Base-by-base conservation (phyloP, 2,888 invertebrate species). In the Drosophila nr. fundita region DNA sequence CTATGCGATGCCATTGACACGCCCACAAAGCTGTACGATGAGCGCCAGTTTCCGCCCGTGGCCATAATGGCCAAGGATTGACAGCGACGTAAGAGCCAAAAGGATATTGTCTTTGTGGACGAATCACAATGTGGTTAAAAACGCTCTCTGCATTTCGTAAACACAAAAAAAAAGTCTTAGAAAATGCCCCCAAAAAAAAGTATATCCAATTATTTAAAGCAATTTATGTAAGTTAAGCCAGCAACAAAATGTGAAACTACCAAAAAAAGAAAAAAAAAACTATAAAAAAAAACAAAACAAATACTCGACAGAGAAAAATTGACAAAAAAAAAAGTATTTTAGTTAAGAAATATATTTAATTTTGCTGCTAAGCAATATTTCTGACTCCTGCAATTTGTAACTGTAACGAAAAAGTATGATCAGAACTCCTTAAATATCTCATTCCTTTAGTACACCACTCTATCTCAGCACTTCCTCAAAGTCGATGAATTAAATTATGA, bases 31-130 rank as follows among this genome's bases (percentile, higher is more conserved):
- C 86, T 93, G 27, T 93, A 92, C 70, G 93, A 93, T 72, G 93
- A 93, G 57, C 84, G 87, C 27, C 93, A 93, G 76, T 93, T 93
- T 80, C 93, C 93, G 61, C 93, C 93, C 21, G 93, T 93, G 27
- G 91, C 92, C 36, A 83, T 92, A 58, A 88, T 92, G 7, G 91
- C 92, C 32, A 91, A 87, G 75, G 91, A 92, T 83, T 92, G 92
- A 92, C 92, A 61, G 48, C 80, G 71, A 48, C 77, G 87, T n/a
- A 65, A 62, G 1, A 48, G 61, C 54, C 29, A 49, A 45, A 60
- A 45, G 32, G 80, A 82, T 45, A 68, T 77, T 29, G 82, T 87
- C 7, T 53, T 70, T 63, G 68, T 82, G 0, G 80, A 80, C 40
- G 75, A 73, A 70, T 55, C 75, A n/a, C 72, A 73, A n/a, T 70